Percentiles rank a stretch among this genome's conserved stretches.
Conservation (phyloP, 1,140 invertebrate genomes). For the Thaumetopoea pityocampa region DNA sequence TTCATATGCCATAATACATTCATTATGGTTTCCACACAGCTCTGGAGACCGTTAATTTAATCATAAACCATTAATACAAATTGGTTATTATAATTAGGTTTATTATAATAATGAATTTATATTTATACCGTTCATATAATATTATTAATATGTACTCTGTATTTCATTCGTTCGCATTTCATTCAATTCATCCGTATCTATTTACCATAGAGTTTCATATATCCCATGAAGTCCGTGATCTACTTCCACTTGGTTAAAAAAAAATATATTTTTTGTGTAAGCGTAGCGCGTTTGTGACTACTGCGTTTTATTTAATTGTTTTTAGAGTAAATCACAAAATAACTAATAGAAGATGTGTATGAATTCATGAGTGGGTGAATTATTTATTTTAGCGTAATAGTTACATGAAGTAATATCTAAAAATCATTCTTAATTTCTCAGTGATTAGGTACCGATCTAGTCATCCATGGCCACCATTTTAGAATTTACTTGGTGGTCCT, state of each 20-base stretch:
- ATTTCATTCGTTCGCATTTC: neutral
- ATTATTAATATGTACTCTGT: too few species aligned
- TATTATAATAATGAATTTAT: too few species aligned
- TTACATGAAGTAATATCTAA: slow-evolving; percentile 25
- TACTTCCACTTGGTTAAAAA: slow-evolving; percentile 7
- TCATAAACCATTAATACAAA: too few species aligned
- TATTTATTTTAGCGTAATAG: slow-evolving; percentile 31
- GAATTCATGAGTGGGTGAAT: slow-evolving; percentile 69
- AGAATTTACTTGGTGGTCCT: slow-evolving; percentile 58
- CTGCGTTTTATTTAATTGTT: slow-evolving; percentile 59
- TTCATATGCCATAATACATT: too few species aligned
- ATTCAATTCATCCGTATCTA: slow-evolving; percentile 5
- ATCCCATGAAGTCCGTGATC: neutral
- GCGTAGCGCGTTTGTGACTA: slow-evolving; percentile 51
- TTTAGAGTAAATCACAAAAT: slow-evolving; percentile 36
- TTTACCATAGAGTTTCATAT: too few species aligned
- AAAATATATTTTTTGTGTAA: slow-evolving; percentile 65
- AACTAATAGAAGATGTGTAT: slow-evolving; percentile 67
- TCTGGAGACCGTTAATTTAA: too few species aligned
- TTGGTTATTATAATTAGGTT: too few species aligned
- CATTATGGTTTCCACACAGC: too few species aligned
- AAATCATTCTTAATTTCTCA: slow-evolving; percentile 43
- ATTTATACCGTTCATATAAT: too few species aligned
- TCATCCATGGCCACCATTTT: slow-evolving; percentile 72
- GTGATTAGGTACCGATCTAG: slow-evolving; percentile 52